Evolutionary conservation across 1,140 invertebrate species (phyloP), one percentile per base, ranked within the genome.

Genomic region (Mycetomoellerius zeteki): DNA sequence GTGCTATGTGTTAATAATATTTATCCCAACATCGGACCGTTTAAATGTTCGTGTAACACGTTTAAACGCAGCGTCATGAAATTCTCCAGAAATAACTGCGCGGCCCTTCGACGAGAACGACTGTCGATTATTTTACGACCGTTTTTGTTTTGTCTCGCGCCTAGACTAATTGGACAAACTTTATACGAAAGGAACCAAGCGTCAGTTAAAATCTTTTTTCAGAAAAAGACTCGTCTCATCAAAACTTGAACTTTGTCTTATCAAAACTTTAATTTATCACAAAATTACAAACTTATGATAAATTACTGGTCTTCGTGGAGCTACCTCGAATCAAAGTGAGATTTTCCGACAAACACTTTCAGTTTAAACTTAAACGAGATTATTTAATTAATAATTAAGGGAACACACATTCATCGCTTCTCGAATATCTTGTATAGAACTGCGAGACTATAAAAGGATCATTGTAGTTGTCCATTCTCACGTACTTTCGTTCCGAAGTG

Each of bases 71-170:
- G 37, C n/a, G 47, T 24, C 33, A 64, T 73, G 76, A 75, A 81
- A 86, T 75, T 43, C 50, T 67, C 76, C 87, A 86, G 60, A 86
- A 88, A 88, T 88, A 88, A 88, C 87, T 12, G 60, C 62, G 12
- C 19, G 65, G 12, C 65, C 76, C 77, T 69, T 86, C 54, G 78
- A 24, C 72, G 54, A 52, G 76, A 69, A 21, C 58, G 33, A 33
- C 50, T 37, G 60, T 8, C 43, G 85, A 86, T 75, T 85, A 54
- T 54, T 89, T 88, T 60, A 75, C 71, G 43, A 56, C 33, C 86
- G 33, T 58, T 50, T 84, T 75, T 81, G 54, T 76, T 76, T 69
- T 19, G 65, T 65, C 86, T 73, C 54, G 43, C 4, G 24, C 1
- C 37, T 21, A 54, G 33, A 71, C 54, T 73, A 73, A 73, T 72